Evolutionary conservation across 2,888 invertebrate genomes (phyloP), one percentile per base, ranked within the genome.

Genomic region (Orthosia incerta): DNA sequence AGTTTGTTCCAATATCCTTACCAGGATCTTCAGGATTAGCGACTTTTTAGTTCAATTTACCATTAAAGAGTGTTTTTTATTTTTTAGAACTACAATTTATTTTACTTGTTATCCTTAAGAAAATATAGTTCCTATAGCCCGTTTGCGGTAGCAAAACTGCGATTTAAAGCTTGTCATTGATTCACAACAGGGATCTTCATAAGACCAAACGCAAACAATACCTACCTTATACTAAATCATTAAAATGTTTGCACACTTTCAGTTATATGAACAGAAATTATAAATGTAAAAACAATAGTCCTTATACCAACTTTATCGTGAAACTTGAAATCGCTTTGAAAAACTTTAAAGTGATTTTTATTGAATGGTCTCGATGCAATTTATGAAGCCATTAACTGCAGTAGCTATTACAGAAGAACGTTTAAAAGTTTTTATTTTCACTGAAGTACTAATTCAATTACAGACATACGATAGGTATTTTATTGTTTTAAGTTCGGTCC

Each of bases 321-420:
- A 74, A 79, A 79, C n/a, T 66, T 60, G 13, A n/a, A 56, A 78
- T n/a, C 20, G 13, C 39, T 53, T 59, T 51, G 16, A n/a, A 67
- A 69, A 57, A 56, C 7, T 79, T 80, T 20, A 15, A 76, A 81
- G 46, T 45, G 20, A 57, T 48, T 81, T 72, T 67, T 57, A 67
- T 57, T 66, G 55, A 74, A 84, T 56, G 63, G 70, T 46, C 55
- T 66, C 66, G 74, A 71, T 77, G 71, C 85, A 84, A 82, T 82
- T 82, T 74, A 82, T 84, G 66, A 77, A 60, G 57, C 74, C 59
- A 84, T 84, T 71, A 82, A 81, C 67, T 77, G 65, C 84, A 84
- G 77, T 63, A 62, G 62, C 57, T 66, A 48, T 78, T 66, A 71
- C 16, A 39, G 39, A 69, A 67, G 50, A 75, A 51, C 45, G 26